phyloP scores from a whole-genome alignment of 1,140 invertebrate genomes.

The Babylonia areolata region DNA sequence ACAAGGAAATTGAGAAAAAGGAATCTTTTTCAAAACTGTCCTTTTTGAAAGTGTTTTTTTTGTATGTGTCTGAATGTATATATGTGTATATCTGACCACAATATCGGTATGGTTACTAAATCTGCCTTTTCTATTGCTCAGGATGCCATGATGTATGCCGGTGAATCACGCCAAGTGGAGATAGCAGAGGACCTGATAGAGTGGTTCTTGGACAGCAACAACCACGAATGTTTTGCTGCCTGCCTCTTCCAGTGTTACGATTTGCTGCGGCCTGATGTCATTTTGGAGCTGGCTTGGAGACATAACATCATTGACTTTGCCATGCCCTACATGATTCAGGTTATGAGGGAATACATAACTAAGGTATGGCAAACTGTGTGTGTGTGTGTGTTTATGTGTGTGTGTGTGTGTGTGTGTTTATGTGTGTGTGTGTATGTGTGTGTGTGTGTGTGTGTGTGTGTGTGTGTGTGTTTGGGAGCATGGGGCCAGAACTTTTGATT shows the following conservation, averaged over 20 bases:
- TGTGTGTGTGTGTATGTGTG: too few species aligned
- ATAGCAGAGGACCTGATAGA: constrained; percentile 97
- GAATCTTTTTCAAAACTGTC: too few species aligned
- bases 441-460: too few species aligned
- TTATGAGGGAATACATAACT: constrained; percentile 79
- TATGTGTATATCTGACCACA: too few species aligned
- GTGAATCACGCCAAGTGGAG: constrained; percentile 96
- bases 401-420: too few species aligned
- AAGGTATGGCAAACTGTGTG: constrained; percentile 64
- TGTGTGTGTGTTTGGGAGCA: too few species aligned
- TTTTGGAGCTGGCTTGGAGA: constrained; percentile 97
- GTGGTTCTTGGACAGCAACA: constrained; percentile 97
- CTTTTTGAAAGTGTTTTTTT: too few species aligned
- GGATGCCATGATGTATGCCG: constrained; percentile 99
- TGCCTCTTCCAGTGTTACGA: constrained; percentile 99
- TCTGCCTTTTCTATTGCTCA: constrained; percentile 88
- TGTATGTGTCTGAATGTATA: too few species aligned
- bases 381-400: too few species aligned
- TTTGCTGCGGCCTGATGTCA: constrained; percentile 97
- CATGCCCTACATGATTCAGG: constrained; percentile 99
- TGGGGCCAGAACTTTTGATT: too few species aligned
- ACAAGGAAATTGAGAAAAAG: too few species aligned
- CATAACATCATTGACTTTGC: constrained; percentile 99
- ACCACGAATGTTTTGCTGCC: constrained; percentile 98
- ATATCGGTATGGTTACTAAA: too few species aligned